Evolutionary conservation across 2,113 vertebrate genomes (phyloP).

Genomic region (Peromyscus polionotus): DNA sequence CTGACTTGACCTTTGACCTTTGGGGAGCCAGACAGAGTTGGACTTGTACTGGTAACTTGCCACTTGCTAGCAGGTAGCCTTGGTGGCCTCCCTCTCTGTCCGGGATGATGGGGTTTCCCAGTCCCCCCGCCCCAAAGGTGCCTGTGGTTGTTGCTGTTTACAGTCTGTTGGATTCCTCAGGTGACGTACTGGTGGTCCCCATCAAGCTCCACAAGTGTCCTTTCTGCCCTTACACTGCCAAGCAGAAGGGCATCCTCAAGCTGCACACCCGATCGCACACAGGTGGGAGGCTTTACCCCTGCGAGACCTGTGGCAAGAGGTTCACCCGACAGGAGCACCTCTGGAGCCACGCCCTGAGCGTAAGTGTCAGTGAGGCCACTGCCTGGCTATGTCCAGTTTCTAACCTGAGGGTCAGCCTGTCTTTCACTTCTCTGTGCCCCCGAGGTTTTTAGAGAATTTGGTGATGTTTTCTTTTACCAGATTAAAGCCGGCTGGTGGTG

Average conservation of each 20-base stretch:
- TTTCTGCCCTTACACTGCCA: slow-evolving; percentile 97
- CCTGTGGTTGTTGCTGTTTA: background rate
- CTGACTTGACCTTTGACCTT: background rate
- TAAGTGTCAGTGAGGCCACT: slow-evolving; percentile 83
- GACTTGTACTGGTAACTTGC: background rate
- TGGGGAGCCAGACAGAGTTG: background rate
- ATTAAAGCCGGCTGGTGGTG: background rate
- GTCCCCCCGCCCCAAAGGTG: background rate
- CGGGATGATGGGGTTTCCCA: background rate
- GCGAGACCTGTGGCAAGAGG: slow-evolving; percentile 96
- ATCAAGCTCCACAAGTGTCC: slow-evolving; percentile 98
- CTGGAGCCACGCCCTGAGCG: slow-evolving; percentile 94
- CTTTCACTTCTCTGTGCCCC: background rate
- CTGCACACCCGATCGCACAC: slow-evolving; percentile 98
- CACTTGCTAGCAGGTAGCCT: background rate
- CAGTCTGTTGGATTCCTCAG: slow-evolving; percentile 84
- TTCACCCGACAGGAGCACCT: slow-evolving; percentile 98
- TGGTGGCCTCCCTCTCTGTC: background rate
- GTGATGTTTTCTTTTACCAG: background rate
- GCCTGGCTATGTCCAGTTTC: background rate
- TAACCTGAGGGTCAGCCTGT: background rate
- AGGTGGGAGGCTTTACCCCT: slow-evolving; percentile 96
- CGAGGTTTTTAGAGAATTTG: slow-evolving; percentile 11
- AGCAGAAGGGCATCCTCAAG: slow-evolving; percentile 98
- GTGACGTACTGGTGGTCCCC: slow-evolving; percentile 94